Conservation (phyloP, 2,113 vertebrate genomes). For the Pogonocichla stellata region DNA sequence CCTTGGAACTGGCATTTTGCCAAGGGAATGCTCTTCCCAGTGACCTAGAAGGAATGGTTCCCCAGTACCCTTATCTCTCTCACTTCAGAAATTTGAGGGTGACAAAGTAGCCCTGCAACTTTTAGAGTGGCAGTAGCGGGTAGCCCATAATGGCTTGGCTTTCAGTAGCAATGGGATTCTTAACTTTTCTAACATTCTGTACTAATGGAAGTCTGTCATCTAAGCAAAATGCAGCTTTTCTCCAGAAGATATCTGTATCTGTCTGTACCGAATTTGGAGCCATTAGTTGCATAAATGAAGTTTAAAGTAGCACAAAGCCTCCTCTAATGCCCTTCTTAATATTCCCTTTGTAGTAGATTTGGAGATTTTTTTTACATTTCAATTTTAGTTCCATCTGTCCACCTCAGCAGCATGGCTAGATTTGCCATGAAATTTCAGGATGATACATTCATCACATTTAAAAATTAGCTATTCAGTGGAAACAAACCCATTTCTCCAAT, state of each 20-base stretch:
- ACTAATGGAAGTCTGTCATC: background rate
- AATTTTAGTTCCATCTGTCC: background rate
- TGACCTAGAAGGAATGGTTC: constrained; percentile 45
- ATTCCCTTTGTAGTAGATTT: background rate
- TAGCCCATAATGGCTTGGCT: background rate
- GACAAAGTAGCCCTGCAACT: constrained; percentile 34
- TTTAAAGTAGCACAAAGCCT: background rate
- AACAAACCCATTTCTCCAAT: background rate
- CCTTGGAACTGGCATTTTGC: background rate
- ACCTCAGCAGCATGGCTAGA: background rate
- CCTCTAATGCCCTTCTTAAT: background rate
- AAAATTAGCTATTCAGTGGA: background rate
- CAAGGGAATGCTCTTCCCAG: constrained; percentile 1
- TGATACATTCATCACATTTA: background rate
- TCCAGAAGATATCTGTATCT: background rate
- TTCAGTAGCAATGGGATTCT: background rate
- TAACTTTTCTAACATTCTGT: background rate
- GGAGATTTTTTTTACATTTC: background rate
- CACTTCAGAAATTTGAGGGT: constrained; percentile 53
- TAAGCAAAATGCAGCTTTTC: background rate
- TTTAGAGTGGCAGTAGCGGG: background rate
- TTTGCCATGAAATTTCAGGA: background rate
- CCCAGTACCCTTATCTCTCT: constrained; percentile 15
- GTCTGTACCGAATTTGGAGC: background rate
- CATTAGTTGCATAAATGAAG: background rate